A percentile compares a stretch with the other conserved stretches of the same genome.
Conservation (phyloP, 2,888 invertebrate species). For the Bombylius major region DNA sequence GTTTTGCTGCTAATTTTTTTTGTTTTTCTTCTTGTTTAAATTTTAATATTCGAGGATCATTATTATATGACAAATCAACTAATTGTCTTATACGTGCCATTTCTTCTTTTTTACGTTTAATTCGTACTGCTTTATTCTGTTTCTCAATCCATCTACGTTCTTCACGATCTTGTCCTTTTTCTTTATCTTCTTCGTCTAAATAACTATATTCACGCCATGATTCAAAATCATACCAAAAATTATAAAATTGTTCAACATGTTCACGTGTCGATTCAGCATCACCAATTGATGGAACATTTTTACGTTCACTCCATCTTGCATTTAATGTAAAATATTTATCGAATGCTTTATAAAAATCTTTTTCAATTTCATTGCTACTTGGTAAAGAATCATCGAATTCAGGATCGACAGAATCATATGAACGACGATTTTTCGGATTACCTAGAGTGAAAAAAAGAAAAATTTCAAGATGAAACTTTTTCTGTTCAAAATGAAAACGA, state of each 20-base stretch:
- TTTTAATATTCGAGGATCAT: constrained; percentile 83
- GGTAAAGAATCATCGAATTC: constrained; percentile 84
- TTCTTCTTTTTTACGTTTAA: constrained; percentile 94
- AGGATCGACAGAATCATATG: constrained; percentile 95
- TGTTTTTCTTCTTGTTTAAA: constrained; percentile 93
- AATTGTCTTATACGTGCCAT: constrained; percentile 79
- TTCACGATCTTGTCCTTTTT: constrained; percentile 91
- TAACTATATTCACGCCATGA: constrained; percentile 99
- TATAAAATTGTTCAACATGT: constrained; percentile 87
- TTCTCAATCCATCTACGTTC: constrained; percentile 98
- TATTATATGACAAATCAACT: constrained; percentile 87
- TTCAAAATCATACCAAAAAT: constrained; percentile 97
- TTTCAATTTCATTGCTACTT: constrained; percentile 57
- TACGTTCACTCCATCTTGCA: constrained; percentile 82
- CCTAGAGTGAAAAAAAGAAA: constrained; percentile 40
- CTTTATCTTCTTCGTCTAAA: constrained; percentile 96
- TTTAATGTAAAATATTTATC: constrained; percentile 61
- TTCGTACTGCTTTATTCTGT: constrained; percentile 85
- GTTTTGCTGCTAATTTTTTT: constrained; percentile 74
- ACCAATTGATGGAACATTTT: constrained; percentile 69
- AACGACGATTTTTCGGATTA: constrained; percentile 63
- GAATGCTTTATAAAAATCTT: constrained; percentile 62
- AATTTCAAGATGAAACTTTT: not conserved
- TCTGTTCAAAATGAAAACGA: not conserved
- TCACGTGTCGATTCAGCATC: constrained; percentile 62